These are phyloP conservation scores for Stichodactyla helianthus DNA, from an alignment of 64 coral and sea anemone species.

Conservation along the genomic window DNA sequence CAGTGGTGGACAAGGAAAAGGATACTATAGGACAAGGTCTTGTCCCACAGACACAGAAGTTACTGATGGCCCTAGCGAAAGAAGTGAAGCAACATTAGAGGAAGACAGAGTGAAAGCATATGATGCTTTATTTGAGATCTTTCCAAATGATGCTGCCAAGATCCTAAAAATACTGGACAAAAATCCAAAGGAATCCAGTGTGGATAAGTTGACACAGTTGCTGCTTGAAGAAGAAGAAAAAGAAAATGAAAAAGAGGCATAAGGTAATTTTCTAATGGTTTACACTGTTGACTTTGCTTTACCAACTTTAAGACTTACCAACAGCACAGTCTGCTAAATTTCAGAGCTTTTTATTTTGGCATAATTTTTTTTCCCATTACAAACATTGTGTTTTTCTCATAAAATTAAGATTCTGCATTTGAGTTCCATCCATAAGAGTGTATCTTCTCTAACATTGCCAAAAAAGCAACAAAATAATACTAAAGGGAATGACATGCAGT, in stretches of 20 bases:
- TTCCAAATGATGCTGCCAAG: constrained; percentile 65
- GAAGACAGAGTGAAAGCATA: constrained; percentile 60
- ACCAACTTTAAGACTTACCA: too few species aligned
- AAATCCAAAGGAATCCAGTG: constrained; percentile 39
- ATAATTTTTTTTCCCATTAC: too few species aligned
- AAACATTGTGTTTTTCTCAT: too few species aligned
- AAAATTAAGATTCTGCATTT: too few species aligned
- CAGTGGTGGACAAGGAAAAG: constrained; percentile 62
- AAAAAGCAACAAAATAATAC: too few species aligned
- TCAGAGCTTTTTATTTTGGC: too few species aligned
- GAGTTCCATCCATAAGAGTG: too few species aligned
- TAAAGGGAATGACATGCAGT: too few species aligned
- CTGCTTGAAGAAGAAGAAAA: constrained; percentile 47
- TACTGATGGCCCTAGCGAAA: constrained; percentile 33
- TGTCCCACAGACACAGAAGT: constrained; percentile 59
- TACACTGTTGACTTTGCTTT: too few species aligned
- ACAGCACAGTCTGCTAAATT: too few species aligned
- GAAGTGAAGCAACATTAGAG: constrained; percentile 11
- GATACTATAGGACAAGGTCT: constrained; percentile 57
- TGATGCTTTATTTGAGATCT: constrained; percentile 74
- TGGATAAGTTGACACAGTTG: constrained; percentile 54
- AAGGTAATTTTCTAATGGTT: not conserved
- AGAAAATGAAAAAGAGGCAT: constrained; percentile 29
- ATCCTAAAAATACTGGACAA: constrained; percentile 73
- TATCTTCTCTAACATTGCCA: too few species aligned